Evolutionary conservation across 2,797 vertebrate species (phyloP).

Genomic region (Pipistrellus nathusii): DNA sequence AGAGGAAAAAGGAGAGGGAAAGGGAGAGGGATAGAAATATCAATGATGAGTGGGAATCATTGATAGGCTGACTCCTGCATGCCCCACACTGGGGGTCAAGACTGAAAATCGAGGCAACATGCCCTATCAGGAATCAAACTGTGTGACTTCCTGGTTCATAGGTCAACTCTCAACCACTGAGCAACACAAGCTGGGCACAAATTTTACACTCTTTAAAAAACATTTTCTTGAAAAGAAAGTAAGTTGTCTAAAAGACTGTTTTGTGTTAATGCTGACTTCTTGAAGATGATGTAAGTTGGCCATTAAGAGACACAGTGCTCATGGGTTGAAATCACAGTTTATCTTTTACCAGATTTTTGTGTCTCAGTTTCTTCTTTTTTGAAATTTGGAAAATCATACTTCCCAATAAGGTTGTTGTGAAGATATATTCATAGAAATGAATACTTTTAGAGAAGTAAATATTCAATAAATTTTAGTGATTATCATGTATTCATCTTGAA

Average conservation of each 20-base stretch:
- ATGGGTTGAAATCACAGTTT: background rate
- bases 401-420: background rate
- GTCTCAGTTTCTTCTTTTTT: background rate
- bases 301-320: background rate
- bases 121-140: too few relatives aligned
- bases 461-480: constrained; percentile 33
- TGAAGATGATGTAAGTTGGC: background rate
- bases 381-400: background rate
- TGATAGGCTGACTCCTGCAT: too few relatives aligned
- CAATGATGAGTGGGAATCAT: too few relatives aligned
- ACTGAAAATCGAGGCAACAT: too few relatives aligned
- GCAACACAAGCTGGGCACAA: background rate
- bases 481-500: constrained; percentile 47
- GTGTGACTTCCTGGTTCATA: too few relatives aligned
- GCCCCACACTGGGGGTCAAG: too few relatives aligned
- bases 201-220: background rate
- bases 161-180: too few relatives aligned
- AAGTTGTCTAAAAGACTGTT: background rate
- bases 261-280: background rate
- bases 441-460: background rate
- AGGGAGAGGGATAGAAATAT: too few relatives aligned
- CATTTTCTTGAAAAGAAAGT: background rate
- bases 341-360: background rate
- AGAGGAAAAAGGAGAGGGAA: too few relatives aligned
- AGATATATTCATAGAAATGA: background rate